Evolutionary conservation across 2,797 vertebrate genomes (phyloP), one percentile per base, ranked within the genome.

Genomic region (Otus scops): DNA sequence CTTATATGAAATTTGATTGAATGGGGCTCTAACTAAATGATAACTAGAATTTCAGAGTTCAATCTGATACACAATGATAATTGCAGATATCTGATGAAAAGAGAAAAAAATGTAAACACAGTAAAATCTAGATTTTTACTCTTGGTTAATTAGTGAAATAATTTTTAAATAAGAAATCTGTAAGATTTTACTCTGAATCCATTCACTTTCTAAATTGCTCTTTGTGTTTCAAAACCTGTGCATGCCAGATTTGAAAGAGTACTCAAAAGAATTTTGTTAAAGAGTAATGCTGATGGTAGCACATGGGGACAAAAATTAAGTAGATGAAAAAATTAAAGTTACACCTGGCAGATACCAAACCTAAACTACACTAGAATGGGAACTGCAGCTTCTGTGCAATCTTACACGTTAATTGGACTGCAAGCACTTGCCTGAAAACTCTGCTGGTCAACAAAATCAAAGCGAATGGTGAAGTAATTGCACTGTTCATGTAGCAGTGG

Each of bases 371-470:
- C 4, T 8, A 26, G 34, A 73, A 34, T 0, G 7, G 60, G 70
- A 73, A 9, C 60, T 80, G 68, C 82, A 53, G 70, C 50, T 69
- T 28, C 39, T 48, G 13, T 41, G 65, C 30, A 23, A 15, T 21
- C 36, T 34, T 22, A 51, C 32, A 3, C 4, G 30, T 73, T 94
- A 95, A 95, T 89, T 92, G 85, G 41, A 57, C 64, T 73, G 39
- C 54, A 24, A 64, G 63, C 34, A 43, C 70, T 86, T 54, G 54
- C 47, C 45, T 60, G 74, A 32, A 88, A 73, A 77, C 48, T 92
- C 92, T 36, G 47, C 70, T 50, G 85, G 93, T 84, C 96, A 96
- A 95, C 79, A 70, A 87, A 93, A 96, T 94, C 90, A 93, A 93
- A 96, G 78, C 2, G 2, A 88, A 68, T 0, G 19, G n/a, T 17